Conservation (phyloP, 2,113 vertebrate genomes). For the Theristicus caerulescens region DNA sequence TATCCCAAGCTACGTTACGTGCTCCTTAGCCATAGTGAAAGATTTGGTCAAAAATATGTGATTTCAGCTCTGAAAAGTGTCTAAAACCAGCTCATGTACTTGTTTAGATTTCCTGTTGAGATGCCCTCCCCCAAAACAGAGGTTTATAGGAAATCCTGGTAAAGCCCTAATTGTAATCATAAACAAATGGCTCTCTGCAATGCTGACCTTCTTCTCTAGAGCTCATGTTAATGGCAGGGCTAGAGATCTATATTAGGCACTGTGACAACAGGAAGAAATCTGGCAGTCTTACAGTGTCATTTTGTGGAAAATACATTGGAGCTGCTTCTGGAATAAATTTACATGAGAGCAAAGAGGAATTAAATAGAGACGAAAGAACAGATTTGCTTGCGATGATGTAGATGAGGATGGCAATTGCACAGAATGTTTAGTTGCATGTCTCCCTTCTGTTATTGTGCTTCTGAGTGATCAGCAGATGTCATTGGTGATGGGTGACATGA, state of each 20-base stretch:
- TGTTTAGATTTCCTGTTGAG: neutral
- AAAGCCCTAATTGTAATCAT: neutral
- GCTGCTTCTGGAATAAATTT: conserved; percentile 54
- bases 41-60: neutral
- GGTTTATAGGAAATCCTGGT: neutral
- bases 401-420: conserved; percentile 58
- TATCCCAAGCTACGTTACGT: neutral
- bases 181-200: neutral
- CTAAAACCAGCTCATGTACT: neutral
- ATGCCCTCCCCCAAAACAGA: neutral
- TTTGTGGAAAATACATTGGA: conserved; percentile 52
- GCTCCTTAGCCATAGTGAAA: neutral
- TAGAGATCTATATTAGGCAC: conserved; percentile 47
- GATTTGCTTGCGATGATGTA: conserved; percentile 63
- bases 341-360: conserved; percentile 54
- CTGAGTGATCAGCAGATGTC: conserved; percentile 63
- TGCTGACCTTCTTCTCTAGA: conserved; percentile 1
- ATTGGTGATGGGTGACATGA: conserved; percentile 50
- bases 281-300: conserved; percentile 41
- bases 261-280: conserved; percentile 41
- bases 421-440: conserved; percentile 67
- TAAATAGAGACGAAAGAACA: conserved; percentile 47
- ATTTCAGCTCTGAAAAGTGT: neutral
- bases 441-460: conserved; percentile 67
- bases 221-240: neutral